phyloP scores from a whole-genome alignment of 2,113 vertebrate genomes.

The Gasterosteus aculeatus region DNA sequence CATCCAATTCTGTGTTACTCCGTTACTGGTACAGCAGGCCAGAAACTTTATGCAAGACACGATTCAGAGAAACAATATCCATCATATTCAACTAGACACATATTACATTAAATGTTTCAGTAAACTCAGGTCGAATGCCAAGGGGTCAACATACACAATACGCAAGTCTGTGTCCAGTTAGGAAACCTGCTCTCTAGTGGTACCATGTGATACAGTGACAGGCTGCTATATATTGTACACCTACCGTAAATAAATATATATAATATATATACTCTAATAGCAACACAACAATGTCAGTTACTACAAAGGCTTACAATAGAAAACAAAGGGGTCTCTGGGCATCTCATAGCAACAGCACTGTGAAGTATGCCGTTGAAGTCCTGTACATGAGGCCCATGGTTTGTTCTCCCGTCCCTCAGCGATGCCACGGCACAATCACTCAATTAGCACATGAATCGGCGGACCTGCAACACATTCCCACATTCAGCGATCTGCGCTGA shows the following conservation, averaged over 20 bases:
- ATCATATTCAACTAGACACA: neutral
- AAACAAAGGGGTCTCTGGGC: neutral
- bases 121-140: neutral
- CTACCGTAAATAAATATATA: no score
- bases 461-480: slow-evolving; percentile 4
- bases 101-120: neutral
- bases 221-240: neutral
- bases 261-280: neutral
- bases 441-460: slow-evolving; percentile 11
- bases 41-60: slow-evolving; percentile 9
- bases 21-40: slow-evolving; percentile 8
- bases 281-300: neutral
- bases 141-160: neutral
- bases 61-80: slow-evolving; percentile 9
- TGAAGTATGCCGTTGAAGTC: neutral
- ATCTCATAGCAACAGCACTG: neutral
- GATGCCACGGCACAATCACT: slow-evolving; percentile 12
- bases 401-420: slow-evolving; percentile 12
- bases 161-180: neutral
- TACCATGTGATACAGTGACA: neutral
- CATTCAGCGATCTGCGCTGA: slow-evolving; percentile 22
- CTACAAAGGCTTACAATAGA: neutral
- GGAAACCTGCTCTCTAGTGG: slow-evolving; percentile 65
- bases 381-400: slow-evolving; percentile 19
- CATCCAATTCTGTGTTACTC: slow-evolving; percentile 27